Evolutionary conservation across 2,113 vertebrate genomes (phyloP).

Genomic region (Garra rufa): DNA sequence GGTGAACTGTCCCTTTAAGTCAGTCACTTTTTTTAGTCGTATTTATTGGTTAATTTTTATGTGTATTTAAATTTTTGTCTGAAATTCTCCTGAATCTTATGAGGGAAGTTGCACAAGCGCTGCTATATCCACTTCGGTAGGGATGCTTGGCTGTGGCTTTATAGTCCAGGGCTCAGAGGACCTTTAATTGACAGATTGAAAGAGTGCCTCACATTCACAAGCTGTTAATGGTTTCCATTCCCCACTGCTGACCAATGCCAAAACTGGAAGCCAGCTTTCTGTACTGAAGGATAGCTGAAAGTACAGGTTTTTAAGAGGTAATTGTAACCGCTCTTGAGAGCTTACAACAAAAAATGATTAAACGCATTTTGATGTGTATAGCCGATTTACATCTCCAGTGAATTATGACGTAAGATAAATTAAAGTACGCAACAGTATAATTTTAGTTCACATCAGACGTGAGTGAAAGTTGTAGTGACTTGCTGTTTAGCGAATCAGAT

Average conservation of each 20-base stretch:
- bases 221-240: constrained; percentile 73
- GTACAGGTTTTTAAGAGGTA: background rate
- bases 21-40: too few species aligned
- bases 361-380: background rate
- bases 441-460: background rate
- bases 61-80: background rate
- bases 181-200: constrained; percentile 66
- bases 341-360: background rate
- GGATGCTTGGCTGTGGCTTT: constrained; percentile 55
- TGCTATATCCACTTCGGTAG: constrained; percentile 57
- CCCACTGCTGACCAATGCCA: constrained; percentile 52
- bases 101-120: background rate
- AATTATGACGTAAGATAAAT: background rate
- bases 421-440: background rate
- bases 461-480: background rate
- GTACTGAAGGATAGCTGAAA: constrained; percentile 28
- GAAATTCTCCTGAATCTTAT: constrained; percentile 1
- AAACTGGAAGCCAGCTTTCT: constrained; percentile 49
- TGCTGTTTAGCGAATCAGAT: background rate
- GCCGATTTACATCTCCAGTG: background rate
- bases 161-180: constrained; percentile 43
- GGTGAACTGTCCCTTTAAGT: too few species aligned
- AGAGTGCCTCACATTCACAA: constrained; percentile 66
- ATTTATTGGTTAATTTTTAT: too few species aligned
- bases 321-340: background rate